A percentile compares a stretch with the other conserved stretches of the same genome.
Evolutionary conservation across 2,797 vertebrate genomes (phyloP).

Genomic region (Rhinophrynus dorsalis): DNA sequence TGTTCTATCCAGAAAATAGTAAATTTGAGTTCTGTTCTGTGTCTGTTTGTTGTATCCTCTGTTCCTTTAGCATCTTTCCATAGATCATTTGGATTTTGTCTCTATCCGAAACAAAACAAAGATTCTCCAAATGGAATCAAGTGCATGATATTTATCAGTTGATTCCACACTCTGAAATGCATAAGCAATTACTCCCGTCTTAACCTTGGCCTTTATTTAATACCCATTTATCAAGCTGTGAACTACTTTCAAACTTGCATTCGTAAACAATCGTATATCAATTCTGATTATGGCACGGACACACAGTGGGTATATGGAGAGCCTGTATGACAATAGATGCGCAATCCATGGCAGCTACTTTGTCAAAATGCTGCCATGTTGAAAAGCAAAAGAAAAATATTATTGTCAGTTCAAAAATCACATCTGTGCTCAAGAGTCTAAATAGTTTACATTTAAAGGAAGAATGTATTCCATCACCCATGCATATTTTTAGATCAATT

Average conservation of each 20-base stretch:
- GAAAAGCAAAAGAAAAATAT: background rate
- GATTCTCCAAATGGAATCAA: background rate
- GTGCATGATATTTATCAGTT: conserved; percentile 32
- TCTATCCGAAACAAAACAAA: conserved; percentile 22
- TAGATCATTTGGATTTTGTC: conserved; percentile 15
- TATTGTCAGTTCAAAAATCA: background rate
- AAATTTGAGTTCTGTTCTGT: too few species aligned
- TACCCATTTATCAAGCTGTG: conserved; percentile 33
- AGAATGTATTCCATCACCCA: background rate
- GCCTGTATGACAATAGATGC: conserved; percentile 23
- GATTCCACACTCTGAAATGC: conserved; percentile 33
- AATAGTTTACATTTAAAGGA: background rate
- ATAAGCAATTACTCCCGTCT: conserved; percentile 32
- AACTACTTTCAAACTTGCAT: conserved; percentile 28
- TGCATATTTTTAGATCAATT: background rate
- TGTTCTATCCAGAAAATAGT: too few species aligned
- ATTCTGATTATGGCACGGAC: conserved; percentile 25
- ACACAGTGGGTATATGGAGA: conserved; percentile 12
- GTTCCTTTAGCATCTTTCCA: background rate
- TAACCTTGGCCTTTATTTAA: conserved; percentile 34
- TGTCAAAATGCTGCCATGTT: conserved; percentile 12
- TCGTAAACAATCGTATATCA: conserved; percentile 41
- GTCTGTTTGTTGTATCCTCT: background rate
- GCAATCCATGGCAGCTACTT: conserved; percentile 21
- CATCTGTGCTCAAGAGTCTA: too few species aligned